These are phyloP conservation scores for Palythoa caribaeorum DNA, from an alignment of 92 coral and sea anemone species.

Conservation along the genomic window DNA sequence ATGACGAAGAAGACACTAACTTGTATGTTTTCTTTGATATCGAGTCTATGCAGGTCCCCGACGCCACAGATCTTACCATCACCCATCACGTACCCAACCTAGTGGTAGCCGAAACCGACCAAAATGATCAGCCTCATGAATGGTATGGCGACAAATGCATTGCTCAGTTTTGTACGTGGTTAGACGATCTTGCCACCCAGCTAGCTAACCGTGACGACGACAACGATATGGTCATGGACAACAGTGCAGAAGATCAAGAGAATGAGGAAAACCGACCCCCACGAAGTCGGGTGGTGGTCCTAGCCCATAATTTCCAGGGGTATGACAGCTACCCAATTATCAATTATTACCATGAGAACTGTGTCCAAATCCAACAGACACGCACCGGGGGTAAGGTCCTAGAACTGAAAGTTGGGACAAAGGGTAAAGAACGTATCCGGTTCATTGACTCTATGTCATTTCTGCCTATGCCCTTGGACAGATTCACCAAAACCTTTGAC, in stretches of 20 bases:
- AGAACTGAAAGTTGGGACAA: background rate
- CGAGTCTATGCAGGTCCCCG: background rate
- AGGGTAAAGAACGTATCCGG: background rate
- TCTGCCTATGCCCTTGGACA: conserved; percentile 19
- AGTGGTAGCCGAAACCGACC: background rate
- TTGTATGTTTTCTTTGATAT: background rate
- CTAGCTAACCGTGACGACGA: no score
- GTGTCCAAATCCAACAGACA: background rate
- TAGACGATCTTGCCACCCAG: background rate
- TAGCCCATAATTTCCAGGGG: background rate
- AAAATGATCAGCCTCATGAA: background rate
- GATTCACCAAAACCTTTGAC: conserved; percentile 19
- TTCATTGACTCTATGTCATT: conserved; percentile 25
- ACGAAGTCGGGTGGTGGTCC: no score
- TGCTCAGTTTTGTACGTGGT: background rate
- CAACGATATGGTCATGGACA: no score
- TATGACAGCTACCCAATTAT: conserved; percentile 9
- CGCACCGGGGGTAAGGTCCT: background rate
- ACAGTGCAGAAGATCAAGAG: no score
- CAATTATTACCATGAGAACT: background rate
- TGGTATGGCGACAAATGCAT: background rate
- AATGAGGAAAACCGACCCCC: no score
- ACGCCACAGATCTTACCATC: background rate
- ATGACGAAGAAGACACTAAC: background rate
- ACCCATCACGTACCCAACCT: background rate